phyloP scores from a whole-genome alignment of 1,140 invertebrate genomes.

The Lucilia cuprina region DNA sequence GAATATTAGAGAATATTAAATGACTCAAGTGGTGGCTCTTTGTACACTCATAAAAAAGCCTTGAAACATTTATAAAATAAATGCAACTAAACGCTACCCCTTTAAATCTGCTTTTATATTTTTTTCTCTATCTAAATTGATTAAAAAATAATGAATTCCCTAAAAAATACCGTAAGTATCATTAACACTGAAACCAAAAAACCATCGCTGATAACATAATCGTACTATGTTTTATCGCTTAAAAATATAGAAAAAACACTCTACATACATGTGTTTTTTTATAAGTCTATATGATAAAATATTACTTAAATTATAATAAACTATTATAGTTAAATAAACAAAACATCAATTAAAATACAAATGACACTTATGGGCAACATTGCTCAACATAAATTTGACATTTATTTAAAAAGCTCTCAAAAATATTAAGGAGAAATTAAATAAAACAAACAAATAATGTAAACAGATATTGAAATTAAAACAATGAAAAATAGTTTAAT shows the following conservation, averaged over 20 bases:
- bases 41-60: neutral
- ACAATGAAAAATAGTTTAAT: no score
- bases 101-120: neutral
- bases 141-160: neutral
- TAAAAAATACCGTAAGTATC: neutral
- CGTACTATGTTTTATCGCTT: neutral
- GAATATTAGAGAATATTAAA: neutral
- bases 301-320: neutral
- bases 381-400: slow-evolving; percentile 30
- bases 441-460: neutral
- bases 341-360: slow-evolving; percentile 41
- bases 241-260: neutral
- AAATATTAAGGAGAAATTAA: neutral
- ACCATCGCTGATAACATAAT: neutral
- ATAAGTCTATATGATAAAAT: neutral
- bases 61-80: neutral
- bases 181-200: neutral
- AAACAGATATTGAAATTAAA: no score
- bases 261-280: no score
- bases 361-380: slow-evolving; percentile 31
- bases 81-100: neutral
- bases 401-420: neutral
- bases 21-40: neutral
- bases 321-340: slow-evolving; percentile 29
- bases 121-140: neutral